Percentiles rank a stretch among this genome's conserved stretches.
These are phyloP conservation scores for Chroicocephalus ridibundus DNA, from an alignment of 2,113 vertebrate genomes.

Conservation along the genomic window DNA sequence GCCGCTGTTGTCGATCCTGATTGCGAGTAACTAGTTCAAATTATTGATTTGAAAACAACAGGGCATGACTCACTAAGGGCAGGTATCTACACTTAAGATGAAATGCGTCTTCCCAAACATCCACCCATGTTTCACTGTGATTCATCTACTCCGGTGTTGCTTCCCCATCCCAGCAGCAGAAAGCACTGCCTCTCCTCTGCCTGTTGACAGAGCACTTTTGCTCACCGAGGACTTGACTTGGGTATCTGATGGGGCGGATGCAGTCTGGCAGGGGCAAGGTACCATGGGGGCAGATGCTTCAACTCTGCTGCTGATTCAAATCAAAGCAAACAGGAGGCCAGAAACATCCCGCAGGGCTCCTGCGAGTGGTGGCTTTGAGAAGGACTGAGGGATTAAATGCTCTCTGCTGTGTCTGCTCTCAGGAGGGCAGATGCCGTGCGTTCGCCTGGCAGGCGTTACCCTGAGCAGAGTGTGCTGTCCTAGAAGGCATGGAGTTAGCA, in stretches of 20 bases:
- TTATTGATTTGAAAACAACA: not conserved
- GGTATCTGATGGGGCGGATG: not conserved
- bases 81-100: not conserved
- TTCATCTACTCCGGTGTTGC: not conserved
- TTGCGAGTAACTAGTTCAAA: not conserved
- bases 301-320: not conserved
- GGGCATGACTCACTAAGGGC: not conserved
- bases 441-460: not conserved
- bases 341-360: not conserved
- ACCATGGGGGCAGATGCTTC: not conserved
- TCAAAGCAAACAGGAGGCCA: not conserved
- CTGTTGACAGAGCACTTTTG: not conserved
- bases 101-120: not conserved
- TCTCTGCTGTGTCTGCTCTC: not conserved
- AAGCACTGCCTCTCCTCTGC: not conserved
- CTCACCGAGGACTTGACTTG: not conserved
- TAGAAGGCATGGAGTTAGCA: not conserved
- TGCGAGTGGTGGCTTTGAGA: not conserved
- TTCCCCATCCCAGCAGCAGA: not conserved
- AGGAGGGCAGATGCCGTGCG: rapidly evolving
- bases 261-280: not conserved
- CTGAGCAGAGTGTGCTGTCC: rapidly evolving
- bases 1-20: rapidly evolving
- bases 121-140: not conserved
- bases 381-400: not conserved